A percentile compares a stretch with the other conserved stretches of the same genome.
These are phyloP conservation scores for Trichomalopsis sarcophagae DNA, from an alignment of 1,140 invertebrate genomes.

Conservation along the genomic window DNA sequence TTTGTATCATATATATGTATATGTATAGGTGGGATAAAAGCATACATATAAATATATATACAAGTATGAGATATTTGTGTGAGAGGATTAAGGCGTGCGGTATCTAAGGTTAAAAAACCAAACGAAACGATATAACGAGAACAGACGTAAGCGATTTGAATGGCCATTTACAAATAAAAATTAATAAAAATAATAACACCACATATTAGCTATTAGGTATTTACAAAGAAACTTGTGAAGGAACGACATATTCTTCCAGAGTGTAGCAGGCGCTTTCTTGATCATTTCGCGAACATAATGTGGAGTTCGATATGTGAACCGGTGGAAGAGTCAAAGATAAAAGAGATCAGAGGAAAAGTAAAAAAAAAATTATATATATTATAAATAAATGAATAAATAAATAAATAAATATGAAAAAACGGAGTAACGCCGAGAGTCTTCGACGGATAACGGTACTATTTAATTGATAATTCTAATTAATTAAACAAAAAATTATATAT, in stretches of 20 bases:
- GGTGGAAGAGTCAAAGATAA: slow-evolving; percentile 17
- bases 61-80: slow-evolving; percentile 43
- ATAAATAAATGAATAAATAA: slow-evolving; percentile 53
- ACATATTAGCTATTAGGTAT: slow-evolving; percentile 43
- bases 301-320: slow-evolving; percentile 47
- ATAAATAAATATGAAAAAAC: slow-evolving; percentile 56
- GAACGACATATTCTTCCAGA: slow-evolving; percentile 37
- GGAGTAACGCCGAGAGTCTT: slow-evolving; percentile 54
- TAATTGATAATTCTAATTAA: slow-evolving; percentile 62
- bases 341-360: slow-evolving; percentile 24
- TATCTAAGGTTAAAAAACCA: slow-evolving; percentile 54
- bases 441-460: slow-evolving; percentile 62
- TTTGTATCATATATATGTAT: slow-evolving; percentile 56
- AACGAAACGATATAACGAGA: slow-evolving; percentile 49
- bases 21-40: slow-evolving; percentile 54
- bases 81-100: slow-evolving; percentile 12
- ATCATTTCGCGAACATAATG: slow-evolving; percentile 36
- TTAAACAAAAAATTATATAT: slow-evolving; percentile 55
- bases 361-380: slow-evolving; percentile 45
- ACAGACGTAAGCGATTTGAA: slow-evolving; percentile 4
- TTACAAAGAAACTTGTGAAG: slow-evolving; percentile 21
- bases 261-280: slow-evolving; percentile 20
- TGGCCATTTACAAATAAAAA: slow-evolving; percentile 33
- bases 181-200: slow-evolving; percentile 48
- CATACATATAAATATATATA: slow-evolving; percentile 55